Base-by-base conservation (phyloP, 2,113 vertebrate genomes). In the Origma solitaria region DNA sequence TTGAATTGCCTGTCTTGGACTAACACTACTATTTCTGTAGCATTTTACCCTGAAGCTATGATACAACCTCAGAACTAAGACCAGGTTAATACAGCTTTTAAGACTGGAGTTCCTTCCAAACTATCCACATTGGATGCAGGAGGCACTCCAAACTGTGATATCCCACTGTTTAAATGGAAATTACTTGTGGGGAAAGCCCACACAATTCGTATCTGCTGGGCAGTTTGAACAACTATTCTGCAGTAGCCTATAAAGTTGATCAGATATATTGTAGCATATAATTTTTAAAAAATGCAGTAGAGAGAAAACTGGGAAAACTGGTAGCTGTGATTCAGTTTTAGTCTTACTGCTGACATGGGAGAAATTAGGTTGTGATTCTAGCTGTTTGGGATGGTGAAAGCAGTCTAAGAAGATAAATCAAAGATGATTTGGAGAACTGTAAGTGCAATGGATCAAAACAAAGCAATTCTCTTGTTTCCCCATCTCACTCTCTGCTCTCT, bases 371-470 rank as follows among this genome's bases (percentile, higher is more conserved):
- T 80, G 25, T 45, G 35, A 82, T 80, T 88, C 64, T 58, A 37
- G n/a, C 25, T 86, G 47, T 90, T 77, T 70, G 70, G 71, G 31
- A 88, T 86, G 68, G 50, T 70, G 64, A 82, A 94, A 91, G n/a
- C 49, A 68, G 50, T 70, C 58, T 70, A 47, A 73, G 73, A 82
- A 64, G 47, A 73, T 54, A 92, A 95, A 88, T 93, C 90, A 96
- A 86, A 90, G 70, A 82, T 42, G 30, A 77, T 66, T 70, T 88
- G 71, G 70, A 45, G 58, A 54, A 66, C 30, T 86, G 31, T 76
- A n/a, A 92, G n/a, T 13, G 79, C 62, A 88, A 30, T 25, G 79
- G 70, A 88, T 88, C 81, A 91, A 95, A 96, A 90, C 66, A 95
- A 94, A 90, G 64, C 78, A 94, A 70, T 92, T 87, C 24, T 89